These are phyloP conservation scores for Drosophila insularis DNA, from an alignment of 1,140 invertebrate genomes.

Conservation along the genomic window DNA sequence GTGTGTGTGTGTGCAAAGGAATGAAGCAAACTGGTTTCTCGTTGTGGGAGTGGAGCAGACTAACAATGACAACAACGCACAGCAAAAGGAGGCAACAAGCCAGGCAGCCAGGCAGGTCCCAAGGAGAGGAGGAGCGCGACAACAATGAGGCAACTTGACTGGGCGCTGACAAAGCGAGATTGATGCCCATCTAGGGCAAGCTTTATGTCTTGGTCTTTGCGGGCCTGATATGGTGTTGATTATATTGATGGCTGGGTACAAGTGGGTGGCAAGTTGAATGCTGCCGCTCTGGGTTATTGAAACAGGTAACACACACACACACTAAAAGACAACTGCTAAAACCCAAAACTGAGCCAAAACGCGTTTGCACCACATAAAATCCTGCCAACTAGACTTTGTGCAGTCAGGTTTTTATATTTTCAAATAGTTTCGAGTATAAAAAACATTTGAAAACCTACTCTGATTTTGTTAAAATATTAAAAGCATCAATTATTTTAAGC, in stretches of 20 bases:
- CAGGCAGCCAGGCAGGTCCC: background rate
- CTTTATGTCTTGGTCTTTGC: slow-evolving; percentile 23
- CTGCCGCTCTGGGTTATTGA: slow-evolving; percentile 7
- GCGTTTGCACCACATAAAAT: background rate
- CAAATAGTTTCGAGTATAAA: too few species aligned
- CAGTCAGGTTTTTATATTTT: too few species aligned
- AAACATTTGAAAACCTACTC: too few species aligned
- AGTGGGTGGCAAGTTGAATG: slow-evolving; percentile 18
- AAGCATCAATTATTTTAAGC: too few species aligned
- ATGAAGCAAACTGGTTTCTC: slow-evolving; percentile 66
- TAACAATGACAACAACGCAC: background rate
- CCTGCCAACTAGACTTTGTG: background rate
- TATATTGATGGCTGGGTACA: slow-evolving; percentile 36
- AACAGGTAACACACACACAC: slow-evolving; percentile 41
- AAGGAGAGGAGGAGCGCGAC: slow-evolving; percentile 31
- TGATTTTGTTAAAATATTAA: too few species aligned
- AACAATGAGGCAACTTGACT: slow-evolving; percentile 73
- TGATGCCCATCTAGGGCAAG: slow-evolving; percentile 64
- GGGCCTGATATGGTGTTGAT: slow-evolving; percentile 42
- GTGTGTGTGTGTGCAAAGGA: slow-evolving; percentile 37
- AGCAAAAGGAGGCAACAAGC: slow-evolving; percentile 10
- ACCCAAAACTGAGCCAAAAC: background rate
- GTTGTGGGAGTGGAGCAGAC: slow-evolving; percentile 59
- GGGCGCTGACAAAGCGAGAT: slow-evolving; percentile 72
- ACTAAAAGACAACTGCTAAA: background rate